Evolutionary conservation across 2,797 vertebrate species (phyloP).

Genomic region (Heliangelus exortis): DNA sequence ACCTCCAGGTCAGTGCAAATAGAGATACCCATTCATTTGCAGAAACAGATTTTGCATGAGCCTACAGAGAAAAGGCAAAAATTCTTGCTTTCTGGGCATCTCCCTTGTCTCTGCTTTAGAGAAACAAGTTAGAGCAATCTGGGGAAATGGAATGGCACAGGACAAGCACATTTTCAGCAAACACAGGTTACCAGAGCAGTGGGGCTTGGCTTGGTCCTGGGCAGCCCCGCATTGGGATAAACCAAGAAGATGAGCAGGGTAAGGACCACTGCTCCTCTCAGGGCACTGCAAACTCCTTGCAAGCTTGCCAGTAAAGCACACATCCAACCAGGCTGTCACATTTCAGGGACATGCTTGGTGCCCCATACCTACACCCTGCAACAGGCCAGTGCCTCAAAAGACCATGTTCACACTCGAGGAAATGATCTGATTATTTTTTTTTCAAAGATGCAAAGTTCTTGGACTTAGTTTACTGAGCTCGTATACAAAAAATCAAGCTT

Average conservation of each 20-base stretch:
- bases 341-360: background rate
- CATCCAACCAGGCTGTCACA: background rate
- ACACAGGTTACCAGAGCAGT: background rate
- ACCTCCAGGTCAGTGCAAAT: background rate
- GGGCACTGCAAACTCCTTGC: background rate
- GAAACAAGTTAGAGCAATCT: background rate
- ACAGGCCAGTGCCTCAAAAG: background rate
- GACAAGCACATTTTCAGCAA: background rate
- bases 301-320: background rate
- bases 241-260: background rate
- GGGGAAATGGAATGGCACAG: background rate
- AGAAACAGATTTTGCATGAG: background rate
- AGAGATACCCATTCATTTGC: background rate
- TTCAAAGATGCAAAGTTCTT: background rate
- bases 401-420: background rate
- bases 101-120: background rate
- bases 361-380: background rate
- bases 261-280: background rate
- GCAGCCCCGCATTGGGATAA: background rate
- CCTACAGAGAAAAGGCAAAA: background rate
- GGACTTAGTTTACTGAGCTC: background rate
- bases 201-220: background rate
- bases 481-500: background rate
- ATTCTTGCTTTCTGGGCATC: background rate
- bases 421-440: background rate